Evolutionary conservation across 2,888 invertebrate species (phyloP).

Genomic region (Chirona hameri): DNA sequence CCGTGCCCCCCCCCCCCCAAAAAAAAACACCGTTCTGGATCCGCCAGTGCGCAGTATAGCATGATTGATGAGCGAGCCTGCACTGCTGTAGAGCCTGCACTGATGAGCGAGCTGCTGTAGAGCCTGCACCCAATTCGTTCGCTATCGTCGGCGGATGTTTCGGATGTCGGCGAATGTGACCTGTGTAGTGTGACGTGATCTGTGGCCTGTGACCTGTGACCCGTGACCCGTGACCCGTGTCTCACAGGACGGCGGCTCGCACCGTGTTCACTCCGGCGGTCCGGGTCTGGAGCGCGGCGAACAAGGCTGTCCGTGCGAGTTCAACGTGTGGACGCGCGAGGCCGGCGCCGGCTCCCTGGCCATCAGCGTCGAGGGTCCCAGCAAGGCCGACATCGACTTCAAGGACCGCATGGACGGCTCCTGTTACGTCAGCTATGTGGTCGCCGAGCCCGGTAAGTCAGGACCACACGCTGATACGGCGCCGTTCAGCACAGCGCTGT

Average conservation of each 20-base stretch:
- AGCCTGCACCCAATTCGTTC: no score
- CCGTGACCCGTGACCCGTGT: slow-evolving; percentile 32
- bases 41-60: no score
- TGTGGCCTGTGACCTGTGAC: background rate
- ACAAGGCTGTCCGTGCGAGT: slow-evolving; percentile 78
- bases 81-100: no score
- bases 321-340: slow-evolving; percentile 97
- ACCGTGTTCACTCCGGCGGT: slow-evolving; percentile 94
- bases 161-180: no score
- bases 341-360: slow-evolving; percentile 95
- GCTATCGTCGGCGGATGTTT: no score
- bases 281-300: slow-evolving; percentile 91
- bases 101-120: no score
- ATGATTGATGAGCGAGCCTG: no score
- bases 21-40: no score
- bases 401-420: slow-evolving; percentile 96
- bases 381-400: slow-evolving; percentile 96
- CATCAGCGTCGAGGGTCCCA: slow-evolving; percentile 95
- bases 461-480: background rate
- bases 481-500: no score
- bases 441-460: slow-evolving; percentile 79
- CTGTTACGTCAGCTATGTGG: slow-evolving; percentile 91
- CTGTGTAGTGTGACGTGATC: no score
- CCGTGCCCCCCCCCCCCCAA: no score
- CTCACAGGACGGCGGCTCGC: slow-evolving; percentile 86